These are phyloP conservation scores for Tanytarsus gracilentus DNA, from an alignment of 2,888 invertebrate genomes.

Conservation along the genomic window DNA sequence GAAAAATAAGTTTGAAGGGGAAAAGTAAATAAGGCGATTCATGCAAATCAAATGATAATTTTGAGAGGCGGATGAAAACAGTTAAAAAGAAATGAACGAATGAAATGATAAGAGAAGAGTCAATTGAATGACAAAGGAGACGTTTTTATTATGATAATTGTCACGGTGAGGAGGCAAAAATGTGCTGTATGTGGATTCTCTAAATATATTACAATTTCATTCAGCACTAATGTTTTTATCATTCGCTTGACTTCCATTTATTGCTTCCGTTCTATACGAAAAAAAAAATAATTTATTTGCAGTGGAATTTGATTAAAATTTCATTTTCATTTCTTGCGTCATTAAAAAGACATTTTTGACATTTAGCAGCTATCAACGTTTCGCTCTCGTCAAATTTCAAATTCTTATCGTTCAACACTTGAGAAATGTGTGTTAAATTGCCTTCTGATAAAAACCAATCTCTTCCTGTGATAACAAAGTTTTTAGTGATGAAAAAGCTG, in stretches of 20 bases:
- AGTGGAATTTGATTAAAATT: background rate
- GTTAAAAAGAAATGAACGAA: background rate
- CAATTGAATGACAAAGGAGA: constrained; percentile 23
- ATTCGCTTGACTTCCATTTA: background rate
- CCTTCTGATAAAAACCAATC: too few relatives aligned
- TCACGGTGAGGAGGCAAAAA: background rate
- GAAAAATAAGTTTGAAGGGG: too few relatives aligned
- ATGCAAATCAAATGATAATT: background rate
- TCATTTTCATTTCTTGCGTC: background rate
- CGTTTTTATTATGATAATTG: constrained; percentile 16
- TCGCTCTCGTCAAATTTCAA: too few relatives aligned
- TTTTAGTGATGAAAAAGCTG: too few relatives aligned
- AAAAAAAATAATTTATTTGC: background rate
- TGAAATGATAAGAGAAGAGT: background rate
- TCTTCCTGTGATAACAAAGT: too few relatives aligned
- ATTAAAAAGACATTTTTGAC: too few relatives aligned
- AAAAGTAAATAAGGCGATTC: too few relatives aligned
- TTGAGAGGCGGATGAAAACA: background rate
- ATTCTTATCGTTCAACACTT: too few relatives aligned
- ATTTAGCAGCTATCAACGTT: too few relatives aligned
- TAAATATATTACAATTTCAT: constrained; percentile 24
- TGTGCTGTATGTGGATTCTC: background rate
- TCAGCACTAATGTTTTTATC: background rate
- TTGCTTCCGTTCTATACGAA: background rate
- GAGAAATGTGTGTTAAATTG: too few relatives aligned